Conservation (phyloP, 2,888 invertebrate genomes). For the Parnassius smintheus region DNA sequence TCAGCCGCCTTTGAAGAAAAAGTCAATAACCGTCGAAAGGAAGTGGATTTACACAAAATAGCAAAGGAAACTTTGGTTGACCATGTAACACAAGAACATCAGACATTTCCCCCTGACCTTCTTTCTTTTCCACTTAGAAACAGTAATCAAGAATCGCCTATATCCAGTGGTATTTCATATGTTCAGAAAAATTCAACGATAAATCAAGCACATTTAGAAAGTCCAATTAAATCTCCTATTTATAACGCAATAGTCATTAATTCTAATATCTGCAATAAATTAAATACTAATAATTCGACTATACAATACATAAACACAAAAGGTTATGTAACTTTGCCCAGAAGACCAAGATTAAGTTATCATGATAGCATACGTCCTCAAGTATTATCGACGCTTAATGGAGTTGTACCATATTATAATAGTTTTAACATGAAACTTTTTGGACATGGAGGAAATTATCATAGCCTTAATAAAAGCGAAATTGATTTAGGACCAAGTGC, state of each 20-base stretch:
- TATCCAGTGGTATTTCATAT: slow-evolving; percentile 49
- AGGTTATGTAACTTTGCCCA: slow-evolving; percentile 93
- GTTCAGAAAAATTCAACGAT: slow-evolving; percentile 35
- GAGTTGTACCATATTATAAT: slow-evolving; percentile 84
- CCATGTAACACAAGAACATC: slow-evolving; percentile 71
- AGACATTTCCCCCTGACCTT: slow-evolving; percentile 90
- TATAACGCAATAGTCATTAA: slow-evolving; percentile 55
- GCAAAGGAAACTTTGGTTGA: slow-evolving; percentile 75
- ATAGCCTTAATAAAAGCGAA: slow-evolving; percentile 88
- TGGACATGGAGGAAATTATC: slow-evolving; percentile 88
- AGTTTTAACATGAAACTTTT: slow-evolving; percentile 92
- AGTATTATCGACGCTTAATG: slow-evolving; percentile 67
- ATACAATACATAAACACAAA: slow-evolving; percentile 83
- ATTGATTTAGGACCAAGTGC: slow-evolving; percentile 78
- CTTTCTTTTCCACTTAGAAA: slow-evolving; percentile 86
- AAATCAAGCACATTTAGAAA: slow-evolving; percentile 41
- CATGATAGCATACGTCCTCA: slow-evolving; percentile 72
- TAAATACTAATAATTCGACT: slow-evolving; percentile 83
- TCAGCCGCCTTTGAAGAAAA: slow-evolving; percentile 81
- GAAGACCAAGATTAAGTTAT: slow-evolving; percentile 87
- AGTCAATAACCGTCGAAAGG: slow-evolving; percentile 75
- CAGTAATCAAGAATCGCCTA: slow-evolving; percentile 74
- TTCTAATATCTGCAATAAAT: slow-evolving; percentile 58
- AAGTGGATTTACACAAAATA: slow-evolving; percentile 76
- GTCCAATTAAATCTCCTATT: slow-evolving; percentile 66